Evolutionary conservation across 2,888 invertebrate genomes (phyloP).

Genomic region (Drosophila quasianomalipes): DNA sequence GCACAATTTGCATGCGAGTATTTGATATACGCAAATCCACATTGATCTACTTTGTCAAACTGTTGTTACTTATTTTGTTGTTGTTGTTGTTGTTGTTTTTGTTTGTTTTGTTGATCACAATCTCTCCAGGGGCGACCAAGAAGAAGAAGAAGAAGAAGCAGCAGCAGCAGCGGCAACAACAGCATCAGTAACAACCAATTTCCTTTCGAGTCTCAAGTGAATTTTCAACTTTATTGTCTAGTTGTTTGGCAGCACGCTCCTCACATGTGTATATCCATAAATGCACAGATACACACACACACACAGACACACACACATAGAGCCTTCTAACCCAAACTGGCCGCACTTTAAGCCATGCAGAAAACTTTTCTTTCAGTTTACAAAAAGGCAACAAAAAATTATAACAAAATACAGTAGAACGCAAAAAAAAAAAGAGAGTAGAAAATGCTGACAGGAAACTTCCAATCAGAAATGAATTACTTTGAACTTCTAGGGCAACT

Average conservation of each 20-base stretch:
- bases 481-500: constrained; percentile 58
- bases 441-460: constrained; percentile 81
- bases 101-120: constrained; percentile 44
- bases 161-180: neutral
- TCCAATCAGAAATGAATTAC: constrained; percentile 80
- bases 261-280: constrained; percentile 32
- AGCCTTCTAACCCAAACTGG: constrained; percentile 32
- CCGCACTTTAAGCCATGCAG: constrained; percentile 67
- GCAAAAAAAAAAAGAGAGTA: constrained; percentile 34
- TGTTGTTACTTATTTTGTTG: constrained; percentile 19
- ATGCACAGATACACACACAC: constrained; percentile 51
- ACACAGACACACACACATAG: constrained; percentile 16
- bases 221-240: constrained; percentile 74
- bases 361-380: constrained; percentile 65
- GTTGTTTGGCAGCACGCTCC: constrained; percentile 55
- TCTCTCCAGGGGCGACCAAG: constrained; percentile 26
- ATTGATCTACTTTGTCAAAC: constrained; percentile 63
- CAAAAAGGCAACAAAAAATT: constrained; percentile 17
- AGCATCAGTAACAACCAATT: constrained; percentile 47
- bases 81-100: constrained; percentile 27
- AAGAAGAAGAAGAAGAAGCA: constrained; percentile 12
- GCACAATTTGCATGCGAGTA: constrained; percentile 52
- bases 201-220: constrained; percentile 58
- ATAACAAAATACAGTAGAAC: neutral
- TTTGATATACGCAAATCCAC: constrained; percentile 46